phyloP scores from a whole-genome alignment of 1,140 invertebrate species.

The honey bee (Apis mellifera) region Amel_HAv3.1 CM009932.2:7343501-7344000 shows the following conservation, averaged over 20 bases:
- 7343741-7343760: neutral
- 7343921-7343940: neutral
- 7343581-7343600: neutral
- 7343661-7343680: neutral
- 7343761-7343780: constrained; percentile 6
- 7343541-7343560: neutral
- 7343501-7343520: too few relatives aligned
- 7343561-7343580: neutral
- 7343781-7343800: neutral
- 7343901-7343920: neutral
- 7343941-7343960: neutral
- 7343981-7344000: neutral
- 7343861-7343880: neutral
- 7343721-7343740: neutral
- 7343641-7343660: neutral
- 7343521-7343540: too few relatives aligned
- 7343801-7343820: neutral
- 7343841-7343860: neutral
- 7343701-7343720: neutral
- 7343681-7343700: neutral
- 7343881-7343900: constrained; percentile 14
- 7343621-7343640: neutral
- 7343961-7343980: neutral
- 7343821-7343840: neutral
- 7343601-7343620: neutral